Evolutionary conservation across 2,797 vertebrate genomes (phyloP).

Genomic region (Hirundo rustica): DNA sequence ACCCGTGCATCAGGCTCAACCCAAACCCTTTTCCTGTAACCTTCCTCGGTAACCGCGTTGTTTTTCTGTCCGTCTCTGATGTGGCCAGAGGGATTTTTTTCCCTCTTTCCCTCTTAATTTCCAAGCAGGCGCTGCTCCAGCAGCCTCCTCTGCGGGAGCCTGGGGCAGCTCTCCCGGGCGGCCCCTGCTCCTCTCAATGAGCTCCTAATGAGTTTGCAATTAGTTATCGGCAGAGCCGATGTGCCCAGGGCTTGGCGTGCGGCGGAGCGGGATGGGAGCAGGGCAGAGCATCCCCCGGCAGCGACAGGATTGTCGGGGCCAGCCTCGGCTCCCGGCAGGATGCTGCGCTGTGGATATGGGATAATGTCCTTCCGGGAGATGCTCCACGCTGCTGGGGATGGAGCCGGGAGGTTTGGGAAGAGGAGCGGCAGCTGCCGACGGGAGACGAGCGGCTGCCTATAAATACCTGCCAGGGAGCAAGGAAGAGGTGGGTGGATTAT

Average conservation of each 20-base stretch:
- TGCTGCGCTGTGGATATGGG: background rate
- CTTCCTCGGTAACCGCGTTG: background rate
- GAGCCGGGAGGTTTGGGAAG: background rate
- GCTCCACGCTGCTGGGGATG: background rate
- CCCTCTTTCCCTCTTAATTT: background rate
- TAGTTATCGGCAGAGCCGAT: background rate
- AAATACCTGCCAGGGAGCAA: constrained; percentile 68
- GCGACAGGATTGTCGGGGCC: background rate
- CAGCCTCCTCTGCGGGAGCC: background rate
- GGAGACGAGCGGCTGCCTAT: constrained; percentile 57
- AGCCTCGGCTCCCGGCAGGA: background rate
- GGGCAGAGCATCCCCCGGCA: background rate
- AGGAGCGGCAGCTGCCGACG: constrained; percentile 7
- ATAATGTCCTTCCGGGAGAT: background rate
- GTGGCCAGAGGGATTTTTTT: background rate
- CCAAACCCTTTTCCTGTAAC: background rate
- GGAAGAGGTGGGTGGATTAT: constrained; percentile 69
- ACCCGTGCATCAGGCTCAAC: background rate
- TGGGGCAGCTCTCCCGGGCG: background rate
- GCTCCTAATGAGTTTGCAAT: constrained; percentile 59
- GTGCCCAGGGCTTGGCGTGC: background rate
- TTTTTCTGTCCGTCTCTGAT: background rate
- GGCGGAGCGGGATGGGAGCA: background rate
- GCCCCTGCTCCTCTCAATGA: constrained; percentile 28
- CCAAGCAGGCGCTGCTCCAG: background rate